These are phyloP conservation scores for Dreissena polymorpha DNA, from an alignment of 1,140 invertebrate species.

Conservation along the genomic window DNA sequence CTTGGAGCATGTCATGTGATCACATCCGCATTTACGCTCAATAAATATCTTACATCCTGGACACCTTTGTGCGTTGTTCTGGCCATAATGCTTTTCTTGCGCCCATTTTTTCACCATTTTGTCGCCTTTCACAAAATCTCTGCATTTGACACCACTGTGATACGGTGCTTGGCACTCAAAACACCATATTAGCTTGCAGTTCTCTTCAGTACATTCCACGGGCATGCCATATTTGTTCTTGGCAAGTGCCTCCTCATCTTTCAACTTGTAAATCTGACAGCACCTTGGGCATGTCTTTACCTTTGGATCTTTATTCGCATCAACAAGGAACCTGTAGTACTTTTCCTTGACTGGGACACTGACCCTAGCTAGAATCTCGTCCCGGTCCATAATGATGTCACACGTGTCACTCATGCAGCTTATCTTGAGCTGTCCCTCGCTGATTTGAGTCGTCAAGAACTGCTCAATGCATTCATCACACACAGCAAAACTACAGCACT, in stretches of 20 bases:
- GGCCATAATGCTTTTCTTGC: constrained; percentile 75
- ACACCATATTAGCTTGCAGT: constrained; percentile 79
- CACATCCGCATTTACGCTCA: constrained; percentile 79
- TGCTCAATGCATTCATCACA: constrained; percentile 75
- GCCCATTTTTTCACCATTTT: constrained; percentile 79
- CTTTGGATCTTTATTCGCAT: constrained; percentile 77
- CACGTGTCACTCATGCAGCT: constrained; percentile 76
- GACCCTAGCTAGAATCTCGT: constrained; percentile 76
- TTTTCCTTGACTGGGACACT: constrained; percentile 72
- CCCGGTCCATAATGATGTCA: constrained; percentile 71
- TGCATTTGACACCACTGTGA: constrained; percentile 79
- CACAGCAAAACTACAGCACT: constrained; percentile 76
- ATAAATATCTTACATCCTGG: constrained; percentile 81
- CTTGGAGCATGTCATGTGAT: constrained; percentile 80
- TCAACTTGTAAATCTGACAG: constrained; percentile 66
- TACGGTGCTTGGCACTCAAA: constrained; percentile 80
- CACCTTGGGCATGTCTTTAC: constrained; percentile 80
- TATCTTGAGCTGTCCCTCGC: constrained; percentile 74
- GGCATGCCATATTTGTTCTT: constrained; percentile 64
- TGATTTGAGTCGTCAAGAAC: constrained; percentile 74
- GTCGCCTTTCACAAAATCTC: constrained; percentile 78
- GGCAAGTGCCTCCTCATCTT: constrained; percentile 50
- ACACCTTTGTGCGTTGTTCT: constrained; percentile 80
- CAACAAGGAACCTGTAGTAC: constrained; percentile 76
- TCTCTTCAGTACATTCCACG: constrained; percentile 70